Base-by-base conservation (phyloP, 2,797 vertebrate genomes). In the Pampus argenteus region DNA sequence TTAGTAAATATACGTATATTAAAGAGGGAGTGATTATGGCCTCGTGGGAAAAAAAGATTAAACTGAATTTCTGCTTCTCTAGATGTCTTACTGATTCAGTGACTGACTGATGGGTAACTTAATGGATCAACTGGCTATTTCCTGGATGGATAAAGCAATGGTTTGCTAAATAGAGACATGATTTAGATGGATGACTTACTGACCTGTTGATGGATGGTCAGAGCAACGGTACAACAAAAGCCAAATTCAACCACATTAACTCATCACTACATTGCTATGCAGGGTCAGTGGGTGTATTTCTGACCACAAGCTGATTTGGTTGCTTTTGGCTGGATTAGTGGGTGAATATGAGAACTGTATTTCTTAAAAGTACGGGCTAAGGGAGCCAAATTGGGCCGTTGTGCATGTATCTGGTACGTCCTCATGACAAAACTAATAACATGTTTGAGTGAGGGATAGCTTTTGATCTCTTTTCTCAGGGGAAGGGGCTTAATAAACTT, bases 391-490 rank as follows among this genome's bases (percentile, higher is more conserved):
- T 48, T 71, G 74, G 81, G 48, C 66, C 28, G 22, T 50, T 44
- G 45, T 3, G 71, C 66, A 47, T 68, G 65, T 61, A 62, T 86
- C 71, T 86, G 74, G 74, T 82, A 31, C 79, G 66, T 78, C 78
- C 50, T 45, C 57, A 56, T 76, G 87, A 86, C 85, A 83, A 82
- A 85, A 55, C 44, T 86, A 91, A 91, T 88, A 70, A 82, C 72
- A 84, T 72, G 81, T 86, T 88, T 18, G 51, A 26, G 66, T 47
- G 78, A 82, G 60, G 79, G 86, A 84, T 70, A 9, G 67, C 64
- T 70, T 87, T 79, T 87, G 78, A 83, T 85, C 34, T 73, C 13
- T 74, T 68, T 78, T 56, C 61, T 62, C 40, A 36, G 26, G 56
- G 63, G 47, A 63, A 57, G 40, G 62, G 76, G 62, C 67, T 86